These are phyloP conservation scores for Phengaris alcon DNA, from an alignment of 2,888 invertebrate genomes.

Conservation along the genomic window DNA sequence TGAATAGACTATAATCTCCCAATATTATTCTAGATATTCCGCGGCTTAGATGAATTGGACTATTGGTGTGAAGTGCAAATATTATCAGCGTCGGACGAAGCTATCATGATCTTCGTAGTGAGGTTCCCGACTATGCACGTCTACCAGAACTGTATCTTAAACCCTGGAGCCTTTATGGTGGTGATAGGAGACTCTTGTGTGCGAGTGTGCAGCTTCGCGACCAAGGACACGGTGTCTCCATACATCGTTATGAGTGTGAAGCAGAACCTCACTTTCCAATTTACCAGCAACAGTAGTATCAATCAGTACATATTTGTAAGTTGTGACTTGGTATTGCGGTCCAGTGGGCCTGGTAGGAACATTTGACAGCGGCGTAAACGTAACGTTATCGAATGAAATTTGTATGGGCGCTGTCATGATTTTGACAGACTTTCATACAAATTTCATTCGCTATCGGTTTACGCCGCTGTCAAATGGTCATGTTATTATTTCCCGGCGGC, in stretches of 20 bases:
- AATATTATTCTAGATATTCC: slow-evolving; percentile 51
- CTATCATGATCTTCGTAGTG: slow-evolving; percentile 54
- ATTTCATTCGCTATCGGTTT: too few relatives aligned
- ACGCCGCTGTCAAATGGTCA: too few relatives aligned
- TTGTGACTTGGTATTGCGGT: background rate
- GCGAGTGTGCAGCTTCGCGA: slow-evolving; percentile 53
- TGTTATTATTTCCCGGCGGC: too few relatives aligned
- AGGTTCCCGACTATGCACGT: slow-evolving; percentile 54
- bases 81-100: slow-evolving; percentile 43
- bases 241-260: slow-evolving; percentile 52
- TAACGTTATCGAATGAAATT: too few relatives aligned
- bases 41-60: slow-evolving; percentile 55
- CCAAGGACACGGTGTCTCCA: slow-evolving; percentile 40
- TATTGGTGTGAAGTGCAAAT: slow-evolving; percentile 63
- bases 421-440: too few relatives aligned
- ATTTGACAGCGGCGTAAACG: too few relatives aligned
- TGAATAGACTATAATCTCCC: too few relatives aligned
- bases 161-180: slow-evolving; percentile 55
- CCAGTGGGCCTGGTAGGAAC: too few relatives aligned
- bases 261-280: slow-evolving; percentile 55
- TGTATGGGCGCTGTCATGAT: too few relatives aligned
- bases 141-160: slow-evolving; percentile 50
- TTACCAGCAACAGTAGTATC: slow-evolving; percentile 65
- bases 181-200: slow-evolving; percentile 51
- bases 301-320: slow-evolving; percentile 64